A percentile compares a stretch with the other conserved stretches of the same genome.
These are phyloP conservation scores for Baronia brevicornis DNA, from an alignment of 2,888 invertebrate species.

Conservation along the genomic window DNA sequence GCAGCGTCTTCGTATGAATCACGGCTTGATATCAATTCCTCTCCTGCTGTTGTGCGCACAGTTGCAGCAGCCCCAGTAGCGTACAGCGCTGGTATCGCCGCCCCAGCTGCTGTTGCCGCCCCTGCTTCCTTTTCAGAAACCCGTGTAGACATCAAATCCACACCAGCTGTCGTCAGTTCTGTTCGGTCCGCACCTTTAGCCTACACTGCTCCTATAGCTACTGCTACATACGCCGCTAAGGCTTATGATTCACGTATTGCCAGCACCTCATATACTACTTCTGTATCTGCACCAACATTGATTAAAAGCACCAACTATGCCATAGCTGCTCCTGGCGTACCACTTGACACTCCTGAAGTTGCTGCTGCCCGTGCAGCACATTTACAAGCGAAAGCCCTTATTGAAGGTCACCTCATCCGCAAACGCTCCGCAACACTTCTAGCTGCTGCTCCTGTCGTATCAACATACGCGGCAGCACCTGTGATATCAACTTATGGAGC, in stretches of 20 bases:
- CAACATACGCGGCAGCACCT: too few species aligned
- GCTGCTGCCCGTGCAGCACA: conserved; percentile 64
- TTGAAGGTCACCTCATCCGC: conserved; percentile 52
- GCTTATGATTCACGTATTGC: too few species aligned
- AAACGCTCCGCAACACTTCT: conserved; percentile 48
- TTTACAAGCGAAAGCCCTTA: conserved; percentile 61
- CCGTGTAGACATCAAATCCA: conserved; percentile 31
- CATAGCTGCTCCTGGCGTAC: too few species aligned
- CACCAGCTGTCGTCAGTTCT: conserved; percentile 25
- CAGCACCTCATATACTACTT: too few species aligned
- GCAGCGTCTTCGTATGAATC: conserved; percentile 39
- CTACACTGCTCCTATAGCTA: conserved; percentile 18
- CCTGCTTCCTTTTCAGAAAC: conserved; percentile 29
- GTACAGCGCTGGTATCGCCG: conserved; percentile 21
- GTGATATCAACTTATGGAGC: conserved; percentile 24
- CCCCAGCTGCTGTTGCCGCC: conserved; percentile 17
- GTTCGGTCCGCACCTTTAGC: conserved; percentile 22
- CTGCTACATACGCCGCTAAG: too few species aligned
- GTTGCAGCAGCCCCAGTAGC: conserved; percentile 24
- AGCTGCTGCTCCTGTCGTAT: conserved; percentile 35
- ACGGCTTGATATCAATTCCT: conserved; percentile 32
- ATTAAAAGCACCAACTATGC: too few species aligned
- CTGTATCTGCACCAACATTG: too few species aligned
- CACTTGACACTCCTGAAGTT: conserved; percentile 50
- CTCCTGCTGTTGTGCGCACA: conserved; percentile 27